Conservation (phyloP, 2,888 invertebrate species). For the Nomada goodeniana region DNA sequence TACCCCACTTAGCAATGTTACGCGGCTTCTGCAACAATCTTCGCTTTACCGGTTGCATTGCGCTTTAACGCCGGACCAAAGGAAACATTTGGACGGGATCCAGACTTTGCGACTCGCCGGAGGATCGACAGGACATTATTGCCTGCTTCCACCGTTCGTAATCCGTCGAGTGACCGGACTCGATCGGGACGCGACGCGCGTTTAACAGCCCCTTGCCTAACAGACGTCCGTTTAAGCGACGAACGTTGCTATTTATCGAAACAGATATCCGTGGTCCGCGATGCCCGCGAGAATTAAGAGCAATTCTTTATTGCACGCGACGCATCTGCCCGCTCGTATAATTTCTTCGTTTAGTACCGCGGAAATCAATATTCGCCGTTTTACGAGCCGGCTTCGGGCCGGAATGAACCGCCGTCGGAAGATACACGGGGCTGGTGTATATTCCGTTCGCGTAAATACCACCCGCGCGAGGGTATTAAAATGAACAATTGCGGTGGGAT, state of each 20-base stretch:
- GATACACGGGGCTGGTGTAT: background rate
- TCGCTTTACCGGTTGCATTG: constrained; percentile 31
- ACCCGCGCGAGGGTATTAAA: background rate
- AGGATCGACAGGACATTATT: constrained; percentile 46
- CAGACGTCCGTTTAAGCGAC: constrained; percentile 44
- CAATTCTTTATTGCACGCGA: background rate
- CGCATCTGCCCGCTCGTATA: background rate
- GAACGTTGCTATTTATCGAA: constrained; percentile 53
- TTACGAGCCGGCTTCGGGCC: background rate
- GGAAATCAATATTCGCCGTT: background rate
- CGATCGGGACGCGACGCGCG: background rate
- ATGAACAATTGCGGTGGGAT: background rate
- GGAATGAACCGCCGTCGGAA: background rate
- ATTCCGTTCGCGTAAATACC: constrained; percentile 27
- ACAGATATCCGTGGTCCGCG: constrained; percentile 9
- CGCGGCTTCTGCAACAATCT: constrained; percentile 53
- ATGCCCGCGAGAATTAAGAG: background rate
- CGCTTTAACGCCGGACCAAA: constrained; percentile 12
- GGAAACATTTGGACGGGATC: constrained; percentile 55
- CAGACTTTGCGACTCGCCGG: constrained; percentile 45
- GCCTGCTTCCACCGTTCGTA: constrained; percentile 38
- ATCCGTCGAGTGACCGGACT: background rate
- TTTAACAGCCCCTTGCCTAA: constrained; percentile 37
- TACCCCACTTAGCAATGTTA: constrained; percentile 54
- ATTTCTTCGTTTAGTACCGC: too few relatives aligned